A percentile compares a stretch with the other conserved stretches of the same genome.
phyloP scores from a whole-genome alignment of 92 coral and sea anemone genomes.

The Porites evermanni region DNA sequence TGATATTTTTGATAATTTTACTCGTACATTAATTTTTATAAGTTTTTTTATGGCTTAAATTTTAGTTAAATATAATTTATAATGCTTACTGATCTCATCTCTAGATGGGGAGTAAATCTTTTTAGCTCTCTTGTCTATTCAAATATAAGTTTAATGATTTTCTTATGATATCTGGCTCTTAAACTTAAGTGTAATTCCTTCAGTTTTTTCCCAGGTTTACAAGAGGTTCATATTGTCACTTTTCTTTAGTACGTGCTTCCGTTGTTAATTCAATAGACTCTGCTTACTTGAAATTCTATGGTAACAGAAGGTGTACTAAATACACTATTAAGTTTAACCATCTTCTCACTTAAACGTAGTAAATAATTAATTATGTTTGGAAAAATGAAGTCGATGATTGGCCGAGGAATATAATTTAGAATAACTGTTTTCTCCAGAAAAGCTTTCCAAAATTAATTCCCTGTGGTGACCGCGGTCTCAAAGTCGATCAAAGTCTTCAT shows the following conservation, averaged over 20 bases:
- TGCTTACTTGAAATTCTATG: not conserved
- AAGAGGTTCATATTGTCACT: too few species aligned
- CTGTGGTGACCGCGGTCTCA: not conserved
- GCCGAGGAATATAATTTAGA: not conserved
- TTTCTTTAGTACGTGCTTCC: not conserved
- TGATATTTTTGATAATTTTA: too few species aligned
- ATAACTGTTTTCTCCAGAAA: not conserved
- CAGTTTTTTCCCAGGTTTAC: too few species aligned
- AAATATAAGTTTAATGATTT: too few species aligned
- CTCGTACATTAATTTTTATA: too few species aligned
- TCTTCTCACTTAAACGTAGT: not conserved
- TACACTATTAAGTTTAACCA: not conserved
- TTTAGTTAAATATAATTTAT: too few species aligned
- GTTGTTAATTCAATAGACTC: not conserved
- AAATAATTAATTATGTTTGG: constrained; percentile 33
- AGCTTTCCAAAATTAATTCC: not conserved
- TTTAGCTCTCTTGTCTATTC: too few species aligned
- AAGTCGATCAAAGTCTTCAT: not conserved
- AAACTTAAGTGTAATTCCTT: too few species aligned
- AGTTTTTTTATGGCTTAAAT: too few species aligned
- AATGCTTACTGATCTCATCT: too few species aligned
- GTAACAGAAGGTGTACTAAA: not conserved
- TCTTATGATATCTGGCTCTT: too few species aligned
- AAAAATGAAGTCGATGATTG: constrained; percentile 4
- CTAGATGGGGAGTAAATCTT: too few species aligned